Evolutionary conservation across 2,113 vertebrate species (phyloP).

Genomic region (Balaeniceps rex): DNA sequence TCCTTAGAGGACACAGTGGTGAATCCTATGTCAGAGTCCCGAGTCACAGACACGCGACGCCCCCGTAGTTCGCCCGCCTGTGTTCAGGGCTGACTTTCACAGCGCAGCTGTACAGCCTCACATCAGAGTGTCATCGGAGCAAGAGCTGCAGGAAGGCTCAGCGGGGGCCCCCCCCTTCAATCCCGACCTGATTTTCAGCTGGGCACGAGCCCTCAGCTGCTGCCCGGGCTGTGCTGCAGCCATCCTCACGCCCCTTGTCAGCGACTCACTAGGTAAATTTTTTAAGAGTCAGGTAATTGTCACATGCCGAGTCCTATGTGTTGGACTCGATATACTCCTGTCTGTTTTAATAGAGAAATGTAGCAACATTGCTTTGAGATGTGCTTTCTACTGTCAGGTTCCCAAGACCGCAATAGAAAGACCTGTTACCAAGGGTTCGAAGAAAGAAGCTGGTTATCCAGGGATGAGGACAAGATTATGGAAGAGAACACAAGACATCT

Average conservation of each 20-base stretch:
- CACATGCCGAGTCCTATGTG: background rate
- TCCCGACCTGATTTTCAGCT: background rate
- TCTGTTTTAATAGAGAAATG: background rate
- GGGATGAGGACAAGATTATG: background rate
- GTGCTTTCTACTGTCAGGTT: background rate
- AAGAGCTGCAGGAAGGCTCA: background rate
- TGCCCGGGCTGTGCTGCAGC: fast-evolving
- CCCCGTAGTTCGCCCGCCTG: background rate
- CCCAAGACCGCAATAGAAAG: background rate
- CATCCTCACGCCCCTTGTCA: fast-evolving
- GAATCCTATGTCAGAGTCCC: background rate
- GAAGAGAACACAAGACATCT: background rate
- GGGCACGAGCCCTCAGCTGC: background rate
- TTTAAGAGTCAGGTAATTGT: background rate
- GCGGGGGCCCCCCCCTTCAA: background rate
- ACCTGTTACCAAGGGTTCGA: background rate
- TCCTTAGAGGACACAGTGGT: background rate
- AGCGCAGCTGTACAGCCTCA: background rate
- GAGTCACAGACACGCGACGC: fast-evolving
- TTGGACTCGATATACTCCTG: background rate
- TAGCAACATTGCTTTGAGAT: background rate
- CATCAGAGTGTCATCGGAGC: fast-evolving
- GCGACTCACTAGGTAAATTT: background rate
- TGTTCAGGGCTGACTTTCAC: background rate
- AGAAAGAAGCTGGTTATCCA: background rate